These are phyloP conservation scores for Candoia aspera DNA, from an alignment of 2,113 vertebrate genomes.

Conservation along the genomic window DNA sequence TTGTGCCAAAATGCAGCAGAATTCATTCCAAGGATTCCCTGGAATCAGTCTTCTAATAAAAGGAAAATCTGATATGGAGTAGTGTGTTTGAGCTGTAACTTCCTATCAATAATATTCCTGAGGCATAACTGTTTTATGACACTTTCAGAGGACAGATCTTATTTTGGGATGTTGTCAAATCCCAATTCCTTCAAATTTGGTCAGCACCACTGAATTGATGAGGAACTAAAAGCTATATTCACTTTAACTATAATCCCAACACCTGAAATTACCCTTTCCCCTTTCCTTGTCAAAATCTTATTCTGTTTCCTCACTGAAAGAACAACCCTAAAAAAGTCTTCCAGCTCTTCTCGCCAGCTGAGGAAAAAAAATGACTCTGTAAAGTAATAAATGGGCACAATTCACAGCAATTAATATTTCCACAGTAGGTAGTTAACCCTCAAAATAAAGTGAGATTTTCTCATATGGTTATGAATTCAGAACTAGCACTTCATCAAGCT, in stretches of 20 bases:
- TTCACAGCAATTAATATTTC: conserved; percentile 60
- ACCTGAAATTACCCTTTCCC: neutral
- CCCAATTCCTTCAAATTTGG: neutral
- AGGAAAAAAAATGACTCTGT: conserved; percentile 25
- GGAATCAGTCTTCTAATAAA: neutral
- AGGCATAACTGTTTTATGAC: neutral
- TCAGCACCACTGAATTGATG: neutral
- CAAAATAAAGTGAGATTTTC: conserved; percentile 37
- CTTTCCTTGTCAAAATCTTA: conserved; percentile 21
- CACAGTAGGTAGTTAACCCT: conserved; percentile 64
- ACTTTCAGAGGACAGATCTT: neutral
- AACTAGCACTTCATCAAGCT: conserved; percentile 42
- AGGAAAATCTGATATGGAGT: neutral
- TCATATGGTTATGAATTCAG: conserved; percentile 25
- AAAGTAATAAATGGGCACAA: conserved; percentile 52
- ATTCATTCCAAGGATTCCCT: neutral
- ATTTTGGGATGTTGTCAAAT: neutral
- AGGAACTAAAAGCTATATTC: neutral
- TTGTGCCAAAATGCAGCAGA: neutral
- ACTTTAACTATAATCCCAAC: neutral
- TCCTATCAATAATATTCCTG: neutral
- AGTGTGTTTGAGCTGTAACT: neutral
- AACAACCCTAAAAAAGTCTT: conserved; percentile 9
- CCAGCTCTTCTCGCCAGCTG: neutral
- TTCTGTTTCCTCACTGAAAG: neutral